A percentile compares a stretch with the other conserved stretches of the same genome.
Evolutionary conservation across 2,797 vertebrate genomes (phyloP).

Genomic region (Lophotriccus pileatus): DNA sequence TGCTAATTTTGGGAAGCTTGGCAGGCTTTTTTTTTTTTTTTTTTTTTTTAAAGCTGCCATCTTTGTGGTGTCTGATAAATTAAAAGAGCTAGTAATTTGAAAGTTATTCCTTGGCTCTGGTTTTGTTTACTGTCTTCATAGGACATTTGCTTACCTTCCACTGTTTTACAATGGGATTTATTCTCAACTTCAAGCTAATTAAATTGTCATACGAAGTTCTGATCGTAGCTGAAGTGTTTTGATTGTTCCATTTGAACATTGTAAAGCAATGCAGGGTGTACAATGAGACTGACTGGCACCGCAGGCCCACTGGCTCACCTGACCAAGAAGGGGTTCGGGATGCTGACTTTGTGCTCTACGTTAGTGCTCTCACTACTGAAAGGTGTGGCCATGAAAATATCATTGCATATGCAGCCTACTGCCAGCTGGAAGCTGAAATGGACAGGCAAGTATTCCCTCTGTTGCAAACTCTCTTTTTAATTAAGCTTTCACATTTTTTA

Average conservation of each 20-base stretch:
- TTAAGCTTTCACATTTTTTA: background rate
- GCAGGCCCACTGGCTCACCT: conserved; percentile 77
- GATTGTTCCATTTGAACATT: background rate
- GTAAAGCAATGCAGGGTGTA: conserved; percentile 90
- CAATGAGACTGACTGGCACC: conserved; percentile 82
- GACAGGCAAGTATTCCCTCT: conserved; percentile 83
- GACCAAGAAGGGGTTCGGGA: conserved; percentile 86
- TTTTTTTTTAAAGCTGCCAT: background rate
- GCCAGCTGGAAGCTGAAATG: conserved; percentile 93
- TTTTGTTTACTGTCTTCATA: background rate
- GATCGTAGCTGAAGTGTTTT: fast-evolving
- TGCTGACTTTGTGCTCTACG: conserved; percentile 91
- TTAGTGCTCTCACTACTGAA: conserved; percentile 91
- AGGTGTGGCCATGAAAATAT: conserved; percentile 95
- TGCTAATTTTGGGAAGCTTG: background rate
- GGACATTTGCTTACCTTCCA: background rate
- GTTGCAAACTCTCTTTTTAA: background rate
- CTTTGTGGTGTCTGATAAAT: background rate
- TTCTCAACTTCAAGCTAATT: background rate
- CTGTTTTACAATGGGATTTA: background rate
- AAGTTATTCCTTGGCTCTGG: background rate
- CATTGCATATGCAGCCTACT: conserved; percentile 96
- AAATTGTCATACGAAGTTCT: background rate
- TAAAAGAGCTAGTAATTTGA: background rate
- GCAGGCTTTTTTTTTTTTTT: background rate